phyloP scores from a whole-genome alignment of 2,797 vertebrate species.

The Phoeniculus purpureus region DNA sequence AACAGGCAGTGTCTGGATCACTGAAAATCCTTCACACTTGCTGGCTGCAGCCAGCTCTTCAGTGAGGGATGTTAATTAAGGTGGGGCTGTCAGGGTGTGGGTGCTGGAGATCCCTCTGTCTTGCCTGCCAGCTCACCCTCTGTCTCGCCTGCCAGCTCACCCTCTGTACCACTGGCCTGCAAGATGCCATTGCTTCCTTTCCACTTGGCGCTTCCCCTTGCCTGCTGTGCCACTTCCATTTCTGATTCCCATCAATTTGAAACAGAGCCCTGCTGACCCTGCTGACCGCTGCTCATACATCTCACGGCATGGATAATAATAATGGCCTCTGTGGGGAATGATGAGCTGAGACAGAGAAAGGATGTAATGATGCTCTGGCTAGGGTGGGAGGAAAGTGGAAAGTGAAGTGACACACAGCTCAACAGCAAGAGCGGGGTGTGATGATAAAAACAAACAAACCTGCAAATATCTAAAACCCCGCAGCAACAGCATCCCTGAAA shows the following conservation, averaged over 20 bases:
- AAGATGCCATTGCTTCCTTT: background rate
- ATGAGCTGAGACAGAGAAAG: conserved; percentile 61
- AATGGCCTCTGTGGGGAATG: conserved; percentile 54
- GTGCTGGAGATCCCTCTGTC: background rate
- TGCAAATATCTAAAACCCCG: conserved; percentile 39
- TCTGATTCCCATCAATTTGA: conserved; percentile 61
- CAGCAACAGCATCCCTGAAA: conserved; percentile 23
- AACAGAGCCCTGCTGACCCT: conserved; percentile 48
- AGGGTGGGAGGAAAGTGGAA: conserved; percentile 42
- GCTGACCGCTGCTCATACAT: conserved; percentile 46
- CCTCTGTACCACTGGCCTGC: background rate
- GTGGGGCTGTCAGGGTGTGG: background rate
- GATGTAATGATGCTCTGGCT: conserved; percentile 50
- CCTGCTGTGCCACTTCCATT: conserved; percentile 50
- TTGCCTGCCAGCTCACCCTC: background rate
- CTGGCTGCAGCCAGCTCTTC: background rate
- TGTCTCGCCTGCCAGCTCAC: background rate
- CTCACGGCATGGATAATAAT: conserved; percentile 51
- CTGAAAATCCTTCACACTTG: background rate
- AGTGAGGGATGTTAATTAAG: background rate
- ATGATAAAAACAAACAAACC: conserved; percentile 67
- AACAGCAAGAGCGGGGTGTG: conserved; percentile 50
- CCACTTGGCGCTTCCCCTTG: background rate
- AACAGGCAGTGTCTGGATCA: conserved; percentile 33
- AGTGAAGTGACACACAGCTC: conserved; percentile 65